Conservation (phyloP, 2,888 invertebrate genomes). For the Eupithecia insigniata region DNA sequence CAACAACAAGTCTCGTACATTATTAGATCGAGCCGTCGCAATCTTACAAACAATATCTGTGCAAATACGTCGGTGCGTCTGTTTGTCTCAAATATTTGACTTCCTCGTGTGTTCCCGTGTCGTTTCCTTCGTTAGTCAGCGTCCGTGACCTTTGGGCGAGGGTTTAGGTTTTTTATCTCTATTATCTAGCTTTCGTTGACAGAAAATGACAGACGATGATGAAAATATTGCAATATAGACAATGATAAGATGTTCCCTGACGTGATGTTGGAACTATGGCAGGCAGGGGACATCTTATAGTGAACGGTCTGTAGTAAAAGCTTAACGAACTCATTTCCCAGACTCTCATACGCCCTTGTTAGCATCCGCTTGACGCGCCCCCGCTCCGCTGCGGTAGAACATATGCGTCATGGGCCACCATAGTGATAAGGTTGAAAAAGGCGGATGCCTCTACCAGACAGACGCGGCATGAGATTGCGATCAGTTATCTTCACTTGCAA, state of each 20-base stretch:
- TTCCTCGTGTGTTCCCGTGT: constrained; percentile 67
- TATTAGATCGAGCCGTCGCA: constrained; percentile 23
- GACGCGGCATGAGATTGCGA: background rate
- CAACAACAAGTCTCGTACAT: constrained; percentile 2
- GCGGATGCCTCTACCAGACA: background rate
- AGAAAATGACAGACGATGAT: background rate
- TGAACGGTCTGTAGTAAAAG: too few species aligned
- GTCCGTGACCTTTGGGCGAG: constrained; percentile 25
- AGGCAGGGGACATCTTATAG: too few species aligned
- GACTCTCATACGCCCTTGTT: too few species aligned
- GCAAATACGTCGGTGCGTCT: constrained; percentile 37
- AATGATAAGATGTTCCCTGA: too few species aligned
- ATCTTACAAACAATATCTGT: constrained; percentile 37
- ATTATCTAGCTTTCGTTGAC: background rate
- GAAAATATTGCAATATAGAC: background rate
- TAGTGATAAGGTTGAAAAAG: background rate
- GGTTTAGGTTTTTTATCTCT: background rate
- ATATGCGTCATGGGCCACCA: too few species aligned
- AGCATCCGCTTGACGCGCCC: too few species aligned
- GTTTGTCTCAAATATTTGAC: constrained; percentile 67
- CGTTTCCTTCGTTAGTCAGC: constrained; percentile 68
- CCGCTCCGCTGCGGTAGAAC: too few species aligned
- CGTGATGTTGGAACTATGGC: too few species aligned
- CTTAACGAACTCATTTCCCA: too few species aligned
- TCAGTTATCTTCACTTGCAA: background rate